These are phyloP conservation scores for Calameuta filiformis DNA, from an alignment of 2,888 invertebrate genomes.

Conservation along the genomic window DNA sequence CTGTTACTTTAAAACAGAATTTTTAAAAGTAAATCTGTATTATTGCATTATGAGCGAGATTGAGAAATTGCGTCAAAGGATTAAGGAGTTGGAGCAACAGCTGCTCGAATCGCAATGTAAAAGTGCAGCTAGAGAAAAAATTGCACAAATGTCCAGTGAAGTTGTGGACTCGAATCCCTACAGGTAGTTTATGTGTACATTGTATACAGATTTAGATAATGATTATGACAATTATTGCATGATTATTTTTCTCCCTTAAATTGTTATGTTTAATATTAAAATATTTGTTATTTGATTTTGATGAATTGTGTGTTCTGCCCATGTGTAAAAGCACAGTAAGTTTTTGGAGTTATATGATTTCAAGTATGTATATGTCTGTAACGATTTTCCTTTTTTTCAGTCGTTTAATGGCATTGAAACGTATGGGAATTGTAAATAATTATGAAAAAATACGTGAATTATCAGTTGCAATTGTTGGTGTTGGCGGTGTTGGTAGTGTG, in stretches of 20 bases:
- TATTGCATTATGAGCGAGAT: constrained; percentile 69
- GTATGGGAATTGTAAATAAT: constrained; percentile 99
- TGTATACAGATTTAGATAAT: neutral
- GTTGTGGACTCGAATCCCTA: constrained; percentile 99
- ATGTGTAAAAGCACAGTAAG: neutral
- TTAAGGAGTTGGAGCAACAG: constrained; percentile 75
- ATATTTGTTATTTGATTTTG: constrained; percentile 9
- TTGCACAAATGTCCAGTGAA: constrained; percentile 92
- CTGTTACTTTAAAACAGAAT: neutral
- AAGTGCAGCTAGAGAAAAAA: constrained; percentile 75
- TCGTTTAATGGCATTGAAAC: constrained; percentile 97
- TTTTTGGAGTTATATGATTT: neutral
- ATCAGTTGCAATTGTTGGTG: constrained; percentile 94
- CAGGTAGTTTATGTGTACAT: constrained; percentile 71
- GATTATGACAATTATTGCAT: neutral
- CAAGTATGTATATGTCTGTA: neutral
- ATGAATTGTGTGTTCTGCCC: constrained; percentile 8
- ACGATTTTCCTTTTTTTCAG: constrained; percentile 67
- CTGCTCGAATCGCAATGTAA: constrained; percentile 68
- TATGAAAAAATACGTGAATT: constrained; percentile 92
- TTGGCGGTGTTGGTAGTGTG: constrained; percentile 99
- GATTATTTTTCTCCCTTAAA: neutral
- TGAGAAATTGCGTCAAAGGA: constrained; percentile 72
- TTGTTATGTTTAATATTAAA: neutral
- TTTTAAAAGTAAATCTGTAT: constrained; percentile 39